phyloP scores from a whole-genome alignment of 2,888 invertebrate genomes.

The Arge pagana region DNA sequence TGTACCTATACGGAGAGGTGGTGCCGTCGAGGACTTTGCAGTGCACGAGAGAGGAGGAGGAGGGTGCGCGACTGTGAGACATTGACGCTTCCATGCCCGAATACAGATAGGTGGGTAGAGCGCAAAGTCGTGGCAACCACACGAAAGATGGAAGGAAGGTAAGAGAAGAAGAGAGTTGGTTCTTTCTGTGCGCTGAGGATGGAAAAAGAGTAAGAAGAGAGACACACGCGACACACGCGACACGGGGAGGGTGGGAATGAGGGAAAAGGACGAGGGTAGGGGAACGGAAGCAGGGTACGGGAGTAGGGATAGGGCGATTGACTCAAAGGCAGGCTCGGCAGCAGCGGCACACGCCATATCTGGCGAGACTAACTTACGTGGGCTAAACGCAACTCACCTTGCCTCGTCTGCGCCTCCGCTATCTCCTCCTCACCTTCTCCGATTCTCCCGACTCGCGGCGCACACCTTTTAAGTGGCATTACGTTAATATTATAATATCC shows the following conservation, averaged over 20 bases:
- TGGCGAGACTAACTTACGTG: slow-evolving; percentile 55
- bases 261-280: slow-evolving; percentile 5
- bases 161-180: no score
- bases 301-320: slow-evolving; percentile 34
- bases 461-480: slow-evolving; percentile 56
- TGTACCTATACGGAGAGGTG: no score
- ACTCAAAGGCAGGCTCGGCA: slow-evolving; percentile 36
- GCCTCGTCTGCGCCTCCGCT: slow-evolving; percentile 34
- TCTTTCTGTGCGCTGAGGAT: not conserved
- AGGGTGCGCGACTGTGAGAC: slow-evolving; percentile 14
- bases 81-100: slow-evolving; percentile 22
- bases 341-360: slow-evolving; percentile 54
- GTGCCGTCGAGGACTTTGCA: no score
- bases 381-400: slow-evolving; percentile 41
- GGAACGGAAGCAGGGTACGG: slow-evolving; percentile 16
- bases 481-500: slow-evolving; percentile 52
- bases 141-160: slow-evolving; percentile 13
- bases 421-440: slow-evolving; percentile 31
- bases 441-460: slow-evolving; percentile 20
- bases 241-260: slow-evolving; percentile 17
- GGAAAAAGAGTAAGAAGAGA: slow-evolving; percentile 1
- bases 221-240: slow-evolving; percentile 14
- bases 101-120: slow-evolving; percentile 19
- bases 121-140: no score
- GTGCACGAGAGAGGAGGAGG: slow-evolving; percentile 12